phyloP scores from a whole-genome alignment of 2,797 vertebrate genomes.

The Pteropus rufus region DNA sequence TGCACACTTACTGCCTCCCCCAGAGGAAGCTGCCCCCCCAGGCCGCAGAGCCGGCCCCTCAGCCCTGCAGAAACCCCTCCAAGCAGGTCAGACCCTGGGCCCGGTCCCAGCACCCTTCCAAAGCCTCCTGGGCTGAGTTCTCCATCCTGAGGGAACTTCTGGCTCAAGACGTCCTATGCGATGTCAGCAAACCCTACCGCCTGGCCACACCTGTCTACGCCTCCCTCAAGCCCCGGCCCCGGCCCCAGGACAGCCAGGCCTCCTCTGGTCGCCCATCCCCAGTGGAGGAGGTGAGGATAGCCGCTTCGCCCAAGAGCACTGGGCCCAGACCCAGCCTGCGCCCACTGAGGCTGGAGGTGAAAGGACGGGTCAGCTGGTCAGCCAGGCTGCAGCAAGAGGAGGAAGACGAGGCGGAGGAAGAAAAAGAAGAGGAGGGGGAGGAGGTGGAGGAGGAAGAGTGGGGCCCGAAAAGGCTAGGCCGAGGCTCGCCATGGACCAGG shows the following conservation, averaged over 20 bases:
- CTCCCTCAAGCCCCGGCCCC: constrained; percentile 75
- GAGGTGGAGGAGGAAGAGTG: constrained; percentile 62
- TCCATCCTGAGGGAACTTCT: constrained; percentile 95
- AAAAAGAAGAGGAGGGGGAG: neutral
- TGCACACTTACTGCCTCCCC: constrained; percentile 99
- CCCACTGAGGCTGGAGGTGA: constrained; percentile 59
- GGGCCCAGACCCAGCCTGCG: constrained; percentile 78
- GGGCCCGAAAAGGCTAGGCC: constrained; percentile 56
- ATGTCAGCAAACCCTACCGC: constrained; percentile 97
- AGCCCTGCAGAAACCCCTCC: constrained; percentile 79
- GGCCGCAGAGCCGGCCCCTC: constrained; percentile 81
- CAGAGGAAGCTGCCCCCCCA: constrained; percentile 88
- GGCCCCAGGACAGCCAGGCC: constrained; percentile 34
- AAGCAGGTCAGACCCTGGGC: constrained; percentile 71
- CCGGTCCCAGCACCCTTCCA: constrained; percentile 70
- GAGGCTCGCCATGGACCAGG: constrained; percentile 74
- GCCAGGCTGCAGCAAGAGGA: constrained; percentile 57
- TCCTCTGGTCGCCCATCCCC: neutral
- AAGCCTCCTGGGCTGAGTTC: constrained; percentile 79
- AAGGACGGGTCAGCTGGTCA: constrained; percentile 52
- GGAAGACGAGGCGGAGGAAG: neutral
- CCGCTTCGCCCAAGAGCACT: neutral
- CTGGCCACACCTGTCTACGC: constrained; percentile 92
- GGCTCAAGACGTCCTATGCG: constrained; percentile 90
- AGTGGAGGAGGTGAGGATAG: constrained; percentile 5